Base-by-base conservation (phyloP, 2,888 invertebrate species). In the Seira sanloemensis region DNA sequence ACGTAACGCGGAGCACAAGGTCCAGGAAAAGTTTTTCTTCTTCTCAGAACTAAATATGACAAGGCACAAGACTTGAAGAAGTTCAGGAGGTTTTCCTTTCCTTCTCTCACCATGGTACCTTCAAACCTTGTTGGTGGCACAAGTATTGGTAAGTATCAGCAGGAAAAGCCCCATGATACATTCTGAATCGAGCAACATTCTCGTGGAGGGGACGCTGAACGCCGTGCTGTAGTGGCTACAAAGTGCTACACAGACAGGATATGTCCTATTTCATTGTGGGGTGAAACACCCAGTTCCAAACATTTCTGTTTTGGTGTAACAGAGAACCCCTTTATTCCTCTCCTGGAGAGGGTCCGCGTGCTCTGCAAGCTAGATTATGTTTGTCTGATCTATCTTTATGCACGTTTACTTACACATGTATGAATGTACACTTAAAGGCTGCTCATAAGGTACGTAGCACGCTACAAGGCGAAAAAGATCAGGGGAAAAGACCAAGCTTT, bases 1-100 rank as follows among this genome's bases (percentile, higher is more conserved):
- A 25, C 25, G 19, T 23, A 23, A 1, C 5, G 25, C 25, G 54
- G 71, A 73, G 26, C n/a, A 21, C n/a, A 2, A 16, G 62, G 37
- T 37, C 37, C 18, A 24, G 7, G 73, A 2, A 71, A 71, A 71
- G 21, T 21, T 62, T 26, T 9, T 72, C 26, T 18, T 21, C 27
- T 74, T 58, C 74, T 74, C 65, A 16, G 74, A 74, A 54, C 23
- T 37, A 26, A 62, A 73, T 58, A 74, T 62, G 58, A 74, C 65
- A 74, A 26, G 65, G 27, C 37, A 62, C 62, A 74, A 74, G 58
- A 62, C 26, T n/a, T 37, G 16, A 27, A 74, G n/a, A 25, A 74
- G 74, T 74, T 74, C 74, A 74, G 58, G 65, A 74, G 62, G 46
- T 71, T 73, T 74, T 72, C 50, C n/a, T 24, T 71, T 19, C 18